A percentile compares a stretch with the other conserved stretches of the same genome.
phyloP scores from a whole-genome alignment of 1,140 invertebrate genomes.

The Thaumetopoea pityocampa region DNA sequence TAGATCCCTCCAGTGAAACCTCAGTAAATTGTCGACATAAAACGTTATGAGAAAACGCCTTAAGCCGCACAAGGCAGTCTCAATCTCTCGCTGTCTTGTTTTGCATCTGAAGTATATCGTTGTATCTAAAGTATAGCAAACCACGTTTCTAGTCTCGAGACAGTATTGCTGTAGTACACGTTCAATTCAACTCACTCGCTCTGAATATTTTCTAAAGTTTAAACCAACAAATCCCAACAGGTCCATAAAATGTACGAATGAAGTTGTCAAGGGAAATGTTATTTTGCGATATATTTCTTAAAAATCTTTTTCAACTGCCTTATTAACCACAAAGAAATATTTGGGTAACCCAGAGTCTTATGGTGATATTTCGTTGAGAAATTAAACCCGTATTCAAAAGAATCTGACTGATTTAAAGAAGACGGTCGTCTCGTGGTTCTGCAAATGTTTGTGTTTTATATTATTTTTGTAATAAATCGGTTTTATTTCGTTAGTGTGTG shows the following conservation, averaged over 20 bases:
- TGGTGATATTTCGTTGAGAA: no score
- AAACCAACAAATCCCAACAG: conserved; percentile 2
- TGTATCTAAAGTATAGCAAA: no score
- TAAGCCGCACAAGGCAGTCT: conserved; percentile 25
- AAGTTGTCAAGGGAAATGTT: conserved; percentile 2
- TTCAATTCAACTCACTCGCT: conserved; percentile 17
- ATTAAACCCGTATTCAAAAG: no score
- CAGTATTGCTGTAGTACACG: conserved; percentile 20
- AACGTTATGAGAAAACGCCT: conserved; percentile 39
- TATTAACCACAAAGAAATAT: no score
- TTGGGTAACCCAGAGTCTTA: no score
- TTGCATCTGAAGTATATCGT: conserved; percentile 28
- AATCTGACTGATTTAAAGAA: no score
- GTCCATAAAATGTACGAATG: conserved; percentile 8
- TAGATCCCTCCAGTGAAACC: conserved; percentile 33
- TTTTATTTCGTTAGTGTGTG: no score
- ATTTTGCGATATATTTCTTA: no score
- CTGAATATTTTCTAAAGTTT: conserved; percentile 13
- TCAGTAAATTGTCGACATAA: conserved; percentile 40
- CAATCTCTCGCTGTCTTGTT: conserved; percentile 26
- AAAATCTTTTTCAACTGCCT: no score
- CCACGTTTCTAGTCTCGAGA: conserved; percentile 19
- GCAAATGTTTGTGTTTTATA: no score
- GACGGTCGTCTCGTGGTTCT: no score
- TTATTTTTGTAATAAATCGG: no score